Evolutionary conservation across 1,140 invertebrate genomes (phyloP).

Genomic region (Agraylea sexmaculata): DNA sequence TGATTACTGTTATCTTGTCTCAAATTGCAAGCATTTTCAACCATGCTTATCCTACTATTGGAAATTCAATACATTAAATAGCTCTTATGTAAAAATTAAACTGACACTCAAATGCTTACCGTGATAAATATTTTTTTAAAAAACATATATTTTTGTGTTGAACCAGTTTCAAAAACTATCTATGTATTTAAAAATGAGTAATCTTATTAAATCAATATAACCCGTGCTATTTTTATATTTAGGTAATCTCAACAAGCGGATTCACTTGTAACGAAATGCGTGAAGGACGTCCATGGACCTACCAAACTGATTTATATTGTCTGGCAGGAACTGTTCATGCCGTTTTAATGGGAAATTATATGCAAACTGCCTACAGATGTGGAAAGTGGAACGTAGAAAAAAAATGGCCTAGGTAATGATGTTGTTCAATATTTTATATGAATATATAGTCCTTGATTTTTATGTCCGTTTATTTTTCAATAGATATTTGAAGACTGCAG

Average conservation of each 20-base stretch:
- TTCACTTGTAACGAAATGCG: slow-evolving; percentile 82
- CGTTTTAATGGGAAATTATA: slow-evolving; percentile 76
- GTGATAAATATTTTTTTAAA: too few species aligned
- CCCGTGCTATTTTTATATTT: slow-evolving; percentile 20
- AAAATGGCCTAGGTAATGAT: slow-evolving; percentile 49
- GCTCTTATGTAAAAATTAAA: too few species aligned
- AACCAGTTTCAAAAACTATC: too few species aligned
- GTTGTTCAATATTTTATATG: neutral
- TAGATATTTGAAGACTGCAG: slow-evolving; percentile 50
- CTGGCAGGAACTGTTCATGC: slow-evolving; percentile 76
- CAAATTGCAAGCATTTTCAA: too few species aligned
- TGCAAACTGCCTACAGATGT: slow-evolving; percentile 59
- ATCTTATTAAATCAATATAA: too few species aligned
- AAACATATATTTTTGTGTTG: too few species aligned
- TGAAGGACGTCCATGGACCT: slow-evolving; percentile 79
- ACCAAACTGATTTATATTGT: slow-evolving; percentile 85
- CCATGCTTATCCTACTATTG: too few species aligned
- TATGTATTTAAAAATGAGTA: too few species aligned
- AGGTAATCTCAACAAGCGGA: slow-evolving; percentile 57
- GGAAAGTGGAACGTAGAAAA: slow-evolving; percentile 55
- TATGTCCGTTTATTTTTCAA: neutral
- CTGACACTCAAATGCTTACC: too few species aligned
- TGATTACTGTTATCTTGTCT: too few species aligned
- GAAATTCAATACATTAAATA: too few species aligned
- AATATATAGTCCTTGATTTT: neutral